These are phyloP conservation scores for Chelon auratus DNA, from an alignment of 2,797 vertebrate genomes.

Conservation along the genomic window DNA sequence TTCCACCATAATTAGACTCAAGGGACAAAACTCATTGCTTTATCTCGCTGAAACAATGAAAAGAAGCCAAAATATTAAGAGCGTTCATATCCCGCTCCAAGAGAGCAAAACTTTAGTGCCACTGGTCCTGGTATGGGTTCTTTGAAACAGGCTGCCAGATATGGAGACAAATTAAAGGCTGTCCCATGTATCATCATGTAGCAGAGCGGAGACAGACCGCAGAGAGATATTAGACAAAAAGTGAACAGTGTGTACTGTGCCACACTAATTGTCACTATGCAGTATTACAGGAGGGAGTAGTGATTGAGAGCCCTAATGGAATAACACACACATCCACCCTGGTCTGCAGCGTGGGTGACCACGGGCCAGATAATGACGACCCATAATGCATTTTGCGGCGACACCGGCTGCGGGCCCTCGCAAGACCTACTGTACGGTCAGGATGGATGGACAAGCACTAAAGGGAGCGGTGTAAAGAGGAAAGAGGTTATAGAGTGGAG, in stretches of 20 bases:
- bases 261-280: slow-evolving; percentile 62
- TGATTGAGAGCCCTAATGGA: slow-evolving; percentile 75
- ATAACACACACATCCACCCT: slow-evolving; percentile 49
- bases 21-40: neutral
- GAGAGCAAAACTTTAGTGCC: neutral
- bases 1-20: slow-evolving; percentile 13
- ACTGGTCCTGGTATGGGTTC: neutral
- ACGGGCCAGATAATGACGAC: slow-evolving; percentile 68
- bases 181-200: slow-evolving; percentile 19
- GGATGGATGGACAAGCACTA: slow-evolving; percentile 29
- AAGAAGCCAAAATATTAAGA: neutral
- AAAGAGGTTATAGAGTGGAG: neutral
- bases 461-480: slow-evolving; percentile 30
- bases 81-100: neutral
- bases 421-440: slow-evolving; percentile 17
- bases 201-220: slow-evolving; percentile 3
- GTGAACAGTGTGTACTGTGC: slow-evolving; percentile 14
- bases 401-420: slow-evolving; percentile 41
- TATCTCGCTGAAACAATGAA: neutral
- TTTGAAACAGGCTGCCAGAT: slow-evolving; percentile 8
- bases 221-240: slow-evolving; percentile 19
- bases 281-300: slow-evolving; percentile 41
- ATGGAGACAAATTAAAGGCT: slow-evolving; percentile 20
- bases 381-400: slow-evolving; percentile 73
- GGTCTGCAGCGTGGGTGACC: slow-evolving; percentile 44